phyloP scores from a whole-genome alignment of 2,113 vertebrate genomes.

The Dunckerocampus dactyliophorus region DNA sequence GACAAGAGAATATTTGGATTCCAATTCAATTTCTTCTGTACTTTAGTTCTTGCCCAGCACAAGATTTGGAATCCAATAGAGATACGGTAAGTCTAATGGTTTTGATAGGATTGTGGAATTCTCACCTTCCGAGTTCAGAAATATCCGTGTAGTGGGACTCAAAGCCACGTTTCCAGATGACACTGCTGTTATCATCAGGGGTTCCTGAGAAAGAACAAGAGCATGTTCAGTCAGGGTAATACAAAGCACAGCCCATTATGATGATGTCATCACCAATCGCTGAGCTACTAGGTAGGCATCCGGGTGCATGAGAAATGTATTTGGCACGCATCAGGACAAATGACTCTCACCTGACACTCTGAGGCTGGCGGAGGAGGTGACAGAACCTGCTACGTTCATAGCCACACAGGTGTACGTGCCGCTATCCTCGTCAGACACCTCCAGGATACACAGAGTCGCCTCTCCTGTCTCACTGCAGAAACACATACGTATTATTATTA shows the following conservation, averaged over 20 bases:
- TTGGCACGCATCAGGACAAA: neutral
- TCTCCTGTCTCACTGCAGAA: constrained; percentile 86
- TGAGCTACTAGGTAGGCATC: neutral
- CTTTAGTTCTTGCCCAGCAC: too few species aligned
- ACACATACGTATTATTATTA: neutral
- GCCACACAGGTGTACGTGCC: constrained; percentile 89
- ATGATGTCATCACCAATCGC: too few species aligned
- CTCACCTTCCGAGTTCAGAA: constrained; percentile 92
- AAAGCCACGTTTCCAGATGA: constrained; percentile 92
- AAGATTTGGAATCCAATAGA: too few species aligned
- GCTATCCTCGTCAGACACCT: constrained; percentile 83
- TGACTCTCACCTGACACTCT: constrained; percentile 83
- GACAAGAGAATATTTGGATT: constrained; percentile 6
- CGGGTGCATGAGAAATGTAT: neutral
- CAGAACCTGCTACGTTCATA: constrained; percentile 85
- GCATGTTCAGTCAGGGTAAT: neutral
- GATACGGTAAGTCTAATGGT: too few species aligned
- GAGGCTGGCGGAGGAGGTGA: constrained; percentile 85
- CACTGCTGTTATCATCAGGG: constrained; percentile 81
- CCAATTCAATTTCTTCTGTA: neutral
- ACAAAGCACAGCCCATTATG: too few species aligned
- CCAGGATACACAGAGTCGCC: constrained; percentile 85
- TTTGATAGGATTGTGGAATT: neutral
- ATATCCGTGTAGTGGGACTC: constrained; percentile 91
- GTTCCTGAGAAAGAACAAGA: constrained; percentile 69